Evolutionary conservation across 2,888 invertebrate genomes (phyloP).

Genomic region (Plemyria rubiginata): DNA sequence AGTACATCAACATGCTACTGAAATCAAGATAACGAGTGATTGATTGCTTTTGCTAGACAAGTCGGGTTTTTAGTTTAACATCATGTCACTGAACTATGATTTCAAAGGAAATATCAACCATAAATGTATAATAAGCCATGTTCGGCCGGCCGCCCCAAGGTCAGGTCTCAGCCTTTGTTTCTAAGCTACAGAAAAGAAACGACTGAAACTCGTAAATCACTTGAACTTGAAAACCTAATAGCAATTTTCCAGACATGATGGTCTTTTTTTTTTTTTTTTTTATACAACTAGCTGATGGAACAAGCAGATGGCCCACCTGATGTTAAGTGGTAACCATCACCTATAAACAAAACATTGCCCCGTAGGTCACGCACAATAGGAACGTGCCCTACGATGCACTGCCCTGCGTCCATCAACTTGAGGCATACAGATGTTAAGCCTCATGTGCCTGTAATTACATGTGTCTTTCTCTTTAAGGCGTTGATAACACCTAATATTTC

Average conservation of each 20-base stretch:
- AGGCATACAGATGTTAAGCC: too few species aligned
- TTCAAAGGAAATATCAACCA: slow-evolving; percentile 5
- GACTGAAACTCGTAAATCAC: slow-evolving; percentile 46
- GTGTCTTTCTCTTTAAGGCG: too few species aligned
- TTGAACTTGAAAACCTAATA: slow-evolving; percentile 33
- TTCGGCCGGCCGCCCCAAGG: slow-evolving; percentile 37
- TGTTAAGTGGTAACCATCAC: too few species aligned
- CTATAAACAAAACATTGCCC: too few species aligned
- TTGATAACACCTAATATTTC: too few species aligned
- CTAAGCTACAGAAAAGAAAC: slow-evolving; percentile 36
- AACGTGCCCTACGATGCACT: too few species aligned
- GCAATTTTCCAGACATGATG: slow-evolving; percentile 35
- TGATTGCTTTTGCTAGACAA: not conserved
- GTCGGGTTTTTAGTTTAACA: not conserved
- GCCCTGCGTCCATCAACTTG: too few species aligned
- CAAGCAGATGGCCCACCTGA: too few species aligned
- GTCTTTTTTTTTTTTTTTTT: slow-evolving; percentile 9
- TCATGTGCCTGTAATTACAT: too few species aligned
- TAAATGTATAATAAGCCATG: not conserved
- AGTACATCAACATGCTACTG: not conserved
- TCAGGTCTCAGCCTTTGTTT: slow-evolving; percentile 42
- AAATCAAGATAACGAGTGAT: slow-evolving; percentile 7
- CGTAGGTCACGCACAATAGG: too few species aligned
- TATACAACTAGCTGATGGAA: too few species aligned
- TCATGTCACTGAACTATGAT: slow-evolving; percentile 30